Percentiles rank a stretch among this genome's conserved stretches.
Conservation (phyloP, 2,888 invertebrate species). For the Agrochola macilenta region DNA sequence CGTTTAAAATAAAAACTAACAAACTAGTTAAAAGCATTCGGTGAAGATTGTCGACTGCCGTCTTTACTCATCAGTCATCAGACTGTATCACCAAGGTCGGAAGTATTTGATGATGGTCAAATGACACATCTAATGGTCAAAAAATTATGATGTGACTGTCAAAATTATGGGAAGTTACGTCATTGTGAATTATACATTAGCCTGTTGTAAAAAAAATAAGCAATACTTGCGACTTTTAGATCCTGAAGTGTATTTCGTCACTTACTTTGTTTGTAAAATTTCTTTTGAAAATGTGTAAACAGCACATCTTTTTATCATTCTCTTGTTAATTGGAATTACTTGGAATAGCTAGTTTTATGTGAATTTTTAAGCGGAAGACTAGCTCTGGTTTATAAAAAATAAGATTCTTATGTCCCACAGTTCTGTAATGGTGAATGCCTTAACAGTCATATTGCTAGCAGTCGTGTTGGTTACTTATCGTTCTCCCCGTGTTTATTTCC, state of each 20-base stretch:
- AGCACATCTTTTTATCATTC: background rate
- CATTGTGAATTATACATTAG: background rate
- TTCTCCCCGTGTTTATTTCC: conserved; percentile 35
- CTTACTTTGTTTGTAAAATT: background rate
- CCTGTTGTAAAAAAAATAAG: background rate
- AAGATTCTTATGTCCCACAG: background rate
- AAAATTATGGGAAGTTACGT: conserved; percentile 13
- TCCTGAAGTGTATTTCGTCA: background rate
- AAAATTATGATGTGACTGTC: conserved; percentile 14
- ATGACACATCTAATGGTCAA: conserved; percentile 39
- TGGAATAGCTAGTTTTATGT: background rate
- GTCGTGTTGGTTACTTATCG: conserved; percentile 26
- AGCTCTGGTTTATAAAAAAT: conserved; percentile 9
- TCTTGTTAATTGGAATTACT: background rate
- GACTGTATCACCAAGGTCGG: conserved; percentile 27
- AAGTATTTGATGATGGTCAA: conserved; percentile 30
- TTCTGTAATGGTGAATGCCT: conserved; percentile 25
- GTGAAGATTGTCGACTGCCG: conserved; percentile 20
- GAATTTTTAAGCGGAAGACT: background rate
- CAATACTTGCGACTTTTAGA: no score
- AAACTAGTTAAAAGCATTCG: conserved; percentile 20
- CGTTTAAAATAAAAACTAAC: conserved; percentile 19
- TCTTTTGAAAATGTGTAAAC: background rate
- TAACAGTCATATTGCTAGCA: conserved; percentile 4
- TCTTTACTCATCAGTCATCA: conserved; percentile 25